phyloP scores from a whole-genome alignment of 1,140 invertebrate genomes.

The Vollenhovia emeryi region DNA sequence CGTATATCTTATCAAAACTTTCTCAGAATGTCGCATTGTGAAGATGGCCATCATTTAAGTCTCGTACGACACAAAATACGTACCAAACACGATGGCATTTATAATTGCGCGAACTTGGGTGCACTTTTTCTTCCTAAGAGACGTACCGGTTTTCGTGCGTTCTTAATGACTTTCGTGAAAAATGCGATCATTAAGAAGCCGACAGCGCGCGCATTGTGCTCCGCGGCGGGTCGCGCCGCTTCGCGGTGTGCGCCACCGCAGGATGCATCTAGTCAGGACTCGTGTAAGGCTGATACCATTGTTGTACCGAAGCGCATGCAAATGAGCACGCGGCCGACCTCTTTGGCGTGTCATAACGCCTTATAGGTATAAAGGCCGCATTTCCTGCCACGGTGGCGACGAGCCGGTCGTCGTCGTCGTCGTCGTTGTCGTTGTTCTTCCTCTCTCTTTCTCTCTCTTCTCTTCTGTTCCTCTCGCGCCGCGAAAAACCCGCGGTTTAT shows the following conservation, averaged over 20 bases:
- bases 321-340: conserved; percentile 69
- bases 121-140: not conserved
- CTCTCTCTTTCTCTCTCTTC: not conserved
- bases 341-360: conserved; percentile 74
- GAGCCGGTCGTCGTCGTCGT: conserved; percentile 30
- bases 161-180: conserved; percentile 47
- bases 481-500: conserved; percentile 60
- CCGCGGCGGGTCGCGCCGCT: conserved; percentile 20
- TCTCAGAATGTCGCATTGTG: not conserved
- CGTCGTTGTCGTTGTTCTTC: not conserved
- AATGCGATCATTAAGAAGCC: conserved; percentile 51
- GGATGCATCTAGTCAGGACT: conserved; percentile 43
- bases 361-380: conserved; percentile 70
- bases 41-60: not conserved
- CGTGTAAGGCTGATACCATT: conserved; percentile 72
- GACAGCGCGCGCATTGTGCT: conserved; percentile 37
- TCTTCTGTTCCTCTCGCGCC: not conserved
- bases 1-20: not conserved
- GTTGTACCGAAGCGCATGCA: conserved; percentile 73
- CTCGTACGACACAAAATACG: not conserved
- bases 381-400: conserved; percentile 68
- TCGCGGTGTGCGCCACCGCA: conserved; percentile 33
- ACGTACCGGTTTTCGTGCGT: conserved; percentile 1
- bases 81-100: not conserved
- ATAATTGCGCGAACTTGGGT: conserved; percentile 26